A percentile compares a stretch with the other conserved stretches of the same genome.
Evolutionary conservation across 2,888 invertebrate genomes (phyloP).

Genomic region (Scaptodrosophila latifasciaeformis): DNA sequence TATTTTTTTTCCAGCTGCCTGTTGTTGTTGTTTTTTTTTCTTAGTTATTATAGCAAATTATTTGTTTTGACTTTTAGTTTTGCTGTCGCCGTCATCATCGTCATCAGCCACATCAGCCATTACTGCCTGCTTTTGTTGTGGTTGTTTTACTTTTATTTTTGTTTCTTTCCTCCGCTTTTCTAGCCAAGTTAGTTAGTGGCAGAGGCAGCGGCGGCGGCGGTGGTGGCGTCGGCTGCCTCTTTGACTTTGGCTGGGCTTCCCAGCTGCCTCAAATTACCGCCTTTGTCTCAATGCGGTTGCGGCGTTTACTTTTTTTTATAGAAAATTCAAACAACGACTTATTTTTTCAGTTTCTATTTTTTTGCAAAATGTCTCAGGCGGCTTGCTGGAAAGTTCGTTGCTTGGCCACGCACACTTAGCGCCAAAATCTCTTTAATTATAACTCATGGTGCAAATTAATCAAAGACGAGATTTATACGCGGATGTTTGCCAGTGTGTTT

Average conservation of each 20-base stretch:
- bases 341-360: slow-evolving; percentile 7
- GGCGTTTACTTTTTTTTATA: slow-evolving; percentile 43
- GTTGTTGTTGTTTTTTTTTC: slow-evolving; percentile 21
- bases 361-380: slow-evolving; percentile 2
- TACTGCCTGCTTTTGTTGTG: neutral
- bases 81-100: slow-evolving; percentile 40
- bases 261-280: slow-evolving; percentile 62
- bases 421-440: slow-evolving; percentile 59
- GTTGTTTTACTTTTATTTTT: slow-evolving; percentile 4
- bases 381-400: slow-evolving; percentile 3
- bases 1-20: too few relatives aligned
- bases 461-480: too few relatives aligned
- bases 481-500: too few relatives aligned
- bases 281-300: slow-evolving; percentile 54
- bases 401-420: slow-evolving; percentile 7
- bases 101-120: too few relatives aligned
- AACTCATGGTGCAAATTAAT: slow-evolving; percentile 27
- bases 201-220: slow-evolving; percentile 13
- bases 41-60: slow-evolving; percentile 65
- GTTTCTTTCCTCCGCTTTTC: slow-evolving; percentile 2
- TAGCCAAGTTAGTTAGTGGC: slow-evolving; percentile 11
- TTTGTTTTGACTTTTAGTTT: slow-evolving; percentile 62
- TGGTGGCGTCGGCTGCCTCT: slow-evolving; percentile 19
- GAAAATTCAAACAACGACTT: slow-evolving; percentile 26
- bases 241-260: too few relatives aligned